Conservation (phyloP, 1,140 invertebrate species). For the Cydia fagiglandana region DNA sequence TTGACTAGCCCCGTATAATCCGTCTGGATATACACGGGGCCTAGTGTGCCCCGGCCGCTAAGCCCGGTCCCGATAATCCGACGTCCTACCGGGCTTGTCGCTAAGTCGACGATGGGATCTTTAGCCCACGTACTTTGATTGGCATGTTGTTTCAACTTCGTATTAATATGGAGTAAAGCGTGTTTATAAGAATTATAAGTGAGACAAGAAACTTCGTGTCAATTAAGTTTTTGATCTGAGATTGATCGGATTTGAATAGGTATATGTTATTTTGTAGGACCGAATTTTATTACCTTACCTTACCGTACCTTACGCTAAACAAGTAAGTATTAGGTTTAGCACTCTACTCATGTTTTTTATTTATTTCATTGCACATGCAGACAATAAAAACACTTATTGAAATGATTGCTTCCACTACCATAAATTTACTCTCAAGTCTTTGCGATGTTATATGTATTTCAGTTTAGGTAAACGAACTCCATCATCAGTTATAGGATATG, state of each 20-base stretch:
- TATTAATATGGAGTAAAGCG: constrained; percentile 12
- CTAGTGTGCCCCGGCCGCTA: not conserved
- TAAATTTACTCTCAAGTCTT: too few relatives aligned
- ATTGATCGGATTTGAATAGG: not conserved
- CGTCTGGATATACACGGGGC: not conserved
- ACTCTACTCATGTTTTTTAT: too few relatives aligned
- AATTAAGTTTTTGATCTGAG: not conserved
- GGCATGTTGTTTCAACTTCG: constrained; percentile 16
- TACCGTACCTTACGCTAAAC: too few relatives aligned
- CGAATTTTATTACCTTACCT: not conserved
- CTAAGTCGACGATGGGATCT: constrained; percentile 25
- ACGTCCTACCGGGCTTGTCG: constrained; percentile 26
- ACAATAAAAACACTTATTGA: too few relatives aligned
- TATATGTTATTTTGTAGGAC: not conserved
- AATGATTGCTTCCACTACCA: too few relatives aligned
- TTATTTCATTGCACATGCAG: too few relatives aligned
- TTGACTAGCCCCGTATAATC: not conserved
- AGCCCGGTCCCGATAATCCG: constrained; percentile 17
- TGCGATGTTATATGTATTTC: too few relatives aligned
- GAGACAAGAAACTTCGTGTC: not conserved
- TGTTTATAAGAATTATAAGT: not conserved
- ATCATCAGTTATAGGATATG: too few relatives aligned
- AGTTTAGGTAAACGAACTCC: too few relatives aligned
- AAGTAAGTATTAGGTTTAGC: too few relatives aligned
- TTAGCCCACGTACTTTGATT: constrained; percentile 15